Evolutionary conservation across 2,888 invertebrate species (phyloP).

Genomic region (Pomacea canaliculata): DNA sequence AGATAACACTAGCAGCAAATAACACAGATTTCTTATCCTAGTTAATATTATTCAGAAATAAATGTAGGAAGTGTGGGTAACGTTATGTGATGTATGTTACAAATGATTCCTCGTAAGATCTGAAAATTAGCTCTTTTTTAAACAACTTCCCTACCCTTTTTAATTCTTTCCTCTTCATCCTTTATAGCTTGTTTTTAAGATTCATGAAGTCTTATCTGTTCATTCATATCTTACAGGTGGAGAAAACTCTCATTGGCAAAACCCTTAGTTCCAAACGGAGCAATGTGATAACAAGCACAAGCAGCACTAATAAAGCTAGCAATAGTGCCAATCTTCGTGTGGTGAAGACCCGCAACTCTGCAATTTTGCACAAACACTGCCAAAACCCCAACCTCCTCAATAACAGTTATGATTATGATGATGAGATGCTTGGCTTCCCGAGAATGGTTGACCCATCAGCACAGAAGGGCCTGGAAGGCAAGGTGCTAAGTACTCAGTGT

Average conservation of each 20-base stretch:
- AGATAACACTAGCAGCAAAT: background rate
- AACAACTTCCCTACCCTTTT: too few relatives aligned
- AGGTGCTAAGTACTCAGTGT: background rate
- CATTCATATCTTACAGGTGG: slow-evolving; percentile 7
- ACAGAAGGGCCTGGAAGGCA: background rate
- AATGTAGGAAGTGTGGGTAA: too few relatives aligned
- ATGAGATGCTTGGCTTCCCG: slow-evolving; percentile 13
- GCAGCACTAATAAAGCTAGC: background rate
- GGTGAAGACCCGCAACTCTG: slow-evolving; percentile 4
- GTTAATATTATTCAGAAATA: too few relatives aligned
- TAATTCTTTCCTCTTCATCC: too few relatives aligned
- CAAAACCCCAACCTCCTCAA: slow-evolving; percentile 28
- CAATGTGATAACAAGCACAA: slow-evolving; percentile 42
- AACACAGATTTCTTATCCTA: background rate
- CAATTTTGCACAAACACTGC: slow-evolving; percentile 16
- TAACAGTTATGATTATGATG: slow-evolving; percentile 31
- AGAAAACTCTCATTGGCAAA: slow-evolving; percentile 32
- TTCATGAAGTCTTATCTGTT: too few relatives aligned
- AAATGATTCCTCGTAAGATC: too few relatives aligned
- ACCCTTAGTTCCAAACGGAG: slow-evolving; percentile 46
- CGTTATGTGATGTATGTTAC: too few relatives aligned
- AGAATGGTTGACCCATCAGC: slow-evolving; percentile 8
- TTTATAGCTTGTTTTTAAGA: too few relatives aligned
- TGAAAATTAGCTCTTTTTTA: too few relatives aligned
- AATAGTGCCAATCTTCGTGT: slow-evolving; percentile 2